Percentiles rank a stretch among this genome's conserved stretches.
phyloP scores from a whole-genome alignment of 64 coral and sea anemone species.

The Dendronephthya gigantea region DNA sequence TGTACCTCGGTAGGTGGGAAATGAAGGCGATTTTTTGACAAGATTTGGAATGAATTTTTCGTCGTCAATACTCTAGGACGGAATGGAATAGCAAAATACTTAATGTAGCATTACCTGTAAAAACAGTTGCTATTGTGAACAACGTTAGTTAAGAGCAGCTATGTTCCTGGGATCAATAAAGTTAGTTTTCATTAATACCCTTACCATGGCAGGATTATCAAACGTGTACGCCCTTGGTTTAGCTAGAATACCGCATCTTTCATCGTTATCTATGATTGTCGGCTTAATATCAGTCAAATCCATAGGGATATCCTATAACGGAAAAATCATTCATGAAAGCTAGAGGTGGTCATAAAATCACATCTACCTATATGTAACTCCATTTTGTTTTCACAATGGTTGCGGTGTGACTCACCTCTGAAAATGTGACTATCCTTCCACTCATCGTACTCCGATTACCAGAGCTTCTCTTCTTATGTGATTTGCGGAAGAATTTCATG shows the following conservation, averaged over 20 bases:
- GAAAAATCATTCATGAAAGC: no score
- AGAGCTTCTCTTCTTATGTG: background rate
- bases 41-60: background rate
- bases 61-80: background rate
- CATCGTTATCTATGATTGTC: constrained; percentile 73
- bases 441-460: background rate
- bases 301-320: constrained; percentile 69
- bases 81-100: background rate
- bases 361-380: no score
- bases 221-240: constrained; percentile 2
- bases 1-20: background rate
- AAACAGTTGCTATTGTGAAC: no score
- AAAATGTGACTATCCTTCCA: background rate
- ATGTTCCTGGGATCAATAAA: no score
- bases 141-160: no score
- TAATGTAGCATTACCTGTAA: background rate
- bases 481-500: background rate
- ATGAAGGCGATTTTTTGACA: background rate
- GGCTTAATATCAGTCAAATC: constrained; percentile 96
- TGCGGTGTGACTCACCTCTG: background rate
- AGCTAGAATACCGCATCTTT: constrained; percentile 40
- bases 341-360: no score
- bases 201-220: background rate
- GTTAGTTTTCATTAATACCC: background rate
- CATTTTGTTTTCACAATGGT: no score